Evolutionary conservation across 2,888 invertebrate genomes (phyloP), one percentile per base, ranked within the genome.

Genomic region (Conchocele bisecta): DNA sequence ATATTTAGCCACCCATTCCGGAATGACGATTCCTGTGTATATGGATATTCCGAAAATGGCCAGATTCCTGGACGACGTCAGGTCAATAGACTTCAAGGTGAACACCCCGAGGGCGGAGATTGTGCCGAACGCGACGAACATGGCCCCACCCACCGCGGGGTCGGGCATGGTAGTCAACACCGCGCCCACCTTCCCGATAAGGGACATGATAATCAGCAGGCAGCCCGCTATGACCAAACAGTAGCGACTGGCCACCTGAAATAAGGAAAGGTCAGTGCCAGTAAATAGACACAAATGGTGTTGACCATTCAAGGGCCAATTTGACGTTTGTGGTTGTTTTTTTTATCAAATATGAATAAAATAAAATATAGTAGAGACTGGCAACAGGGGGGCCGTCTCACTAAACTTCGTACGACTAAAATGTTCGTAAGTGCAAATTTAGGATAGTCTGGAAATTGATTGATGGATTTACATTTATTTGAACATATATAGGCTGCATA

Each of bases 221-320:
- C 72, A 2, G 7, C 81, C 84, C 15, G 83, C 75, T 13, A 73
- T 33, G 3, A 74, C 66, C 65, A 83, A 68, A 20, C 83, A 76
- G 3, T 71, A 69, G 26, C 84, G 63, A 50, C 84, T 84, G 3
- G 79, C 81, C 9, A 81, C 78, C 84, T 84, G 37, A 50, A 70
- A 48, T 6, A 41, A 35, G n/a, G 37, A 35, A n/a, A n/a, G n/a
- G n/a, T n/a, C n/a, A n/a, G n/a, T n/a, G n/a, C n/a, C n/a, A n/a
- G n/a, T n/a, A n/a, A n/a, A n/a, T n/a, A n/a, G n/a, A n/a, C n/a
- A n/a, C n/a, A n/a, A n/a, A n/a, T n/a, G n/a, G n/a, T n/a, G n/a
- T n/a, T n/a, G n/a, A n/a, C n/a, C n/a, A n/a, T n/a, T n/a, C n/a
- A n/a, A n/a, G n/a, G n/a, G n/a, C n/a, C n/a, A n/a, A n/a, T n/a